Conservation (phyloP, 2,888 invertebrate genomes). For the Napeogenes sylphis region DNA sequence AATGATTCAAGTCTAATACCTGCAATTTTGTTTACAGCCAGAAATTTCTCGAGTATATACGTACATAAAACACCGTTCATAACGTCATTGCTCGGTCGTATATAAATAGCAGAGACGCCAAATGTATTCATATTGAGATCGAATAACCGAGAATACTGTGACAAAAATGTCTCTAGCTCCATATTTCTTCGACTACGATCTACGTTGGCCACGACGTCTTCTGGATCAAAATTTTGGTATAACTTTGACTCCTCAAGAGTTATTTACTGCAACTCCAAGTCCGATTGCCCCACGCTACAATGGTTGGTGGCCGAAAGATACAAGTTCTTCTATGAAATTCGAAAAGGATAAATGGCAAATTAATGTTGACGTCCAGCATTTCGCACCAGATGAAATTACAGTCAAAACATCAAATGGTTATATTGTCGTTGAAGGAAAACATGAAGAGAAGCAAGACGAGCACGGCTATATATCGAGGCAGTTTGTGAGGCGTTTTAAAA, state of each 20-base stretch:
- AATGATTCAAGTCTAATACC: constrained; percentile 4
- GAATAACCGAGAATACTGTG: constrained; percentile 23
- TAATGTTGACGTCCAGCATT: constrained; percentile 86
- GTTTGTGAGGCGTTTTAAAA: constrained; percentile 82
- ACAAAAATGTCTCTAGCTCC: constrained; percentile 56
- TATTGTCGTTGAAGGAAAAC: constrained; percentile 86
- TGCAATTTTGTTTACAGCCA: constrained; percentile 13
- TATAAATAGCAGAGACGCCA: constrained; percentile 37
- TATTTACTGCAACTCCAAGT: constrained; percentile 46
- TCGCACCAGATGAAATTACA: constrained; percentile 84
- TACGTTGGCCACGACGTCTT: constrained; percentile 58
- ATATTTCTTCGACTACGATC: constrained; percentile 57
- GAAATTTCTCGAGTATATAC: constrained; percentile 39
- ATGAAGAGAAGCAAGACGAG: constrained; percentile 86
- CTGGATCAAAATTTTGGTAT: constrained; percentile 68
- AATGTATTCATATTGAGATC: constrained; percentile 35
- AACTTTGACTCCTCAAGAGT: constrained; percentile 62
- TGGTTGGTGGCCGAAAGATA: constrained; percentile 60
- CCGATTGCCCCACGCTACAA: constrained; percentile 47
- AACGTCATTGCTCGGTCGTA: constrained; percentile 34
- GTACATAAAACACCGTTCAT: constrained; percentile 33
- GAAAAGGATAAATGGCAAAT: constrained; percentile 80
- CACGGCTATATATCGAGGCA: constrained; percentile 86
- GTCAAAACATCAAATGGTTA: constrained; percentile 84
- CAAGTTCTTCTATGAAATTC: constrained; percentile 69